These are phyloP conservation scores for Ectropis grisescens DNA, from an alignment of 1,140 invertebrate genomes.

Conservation along the genomic window DNA sequence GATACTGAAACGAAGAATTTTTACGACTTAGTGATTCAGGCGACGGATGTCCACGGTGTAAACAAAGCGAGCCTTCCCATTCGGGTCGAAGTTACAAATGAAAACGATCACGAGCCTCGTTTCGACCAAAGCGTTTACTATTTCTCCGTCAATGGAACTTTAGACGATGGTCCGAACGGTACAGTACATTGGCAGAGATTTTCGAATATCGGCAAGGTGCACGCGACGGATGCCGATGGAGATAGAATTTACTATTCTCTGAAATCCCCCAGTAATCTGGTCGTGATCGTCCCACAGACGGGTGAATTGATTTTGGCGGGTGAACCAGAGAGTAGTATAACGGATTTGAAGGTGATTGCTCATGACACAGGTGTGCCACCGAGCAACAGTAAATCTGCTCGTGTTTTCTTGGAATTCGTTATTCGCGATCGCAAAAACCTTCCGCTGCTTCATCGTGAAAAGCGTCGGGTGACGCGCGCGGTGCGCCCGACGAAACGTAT, in stretches of 20 bases:
- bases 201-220: slow-evolving; percentile 83
- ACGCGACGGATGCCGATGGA: slow-evolving; percentile 87
- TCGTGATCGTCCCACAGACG: slow-evolving; percentile 92
- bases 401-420: slow-evolving; percentile 82
- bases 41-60: slow-evolving; percentile 79
- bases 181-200: slow-evolving; percentile 80
- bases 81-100: slow-evolving; percentile 81
- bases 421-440: slow-evolving; percentile 72
- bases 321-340: slow-evolving; percentile 78
- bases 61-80: slow-evolving; percentile 82
- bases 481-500: slow-evolving; percentile 92
- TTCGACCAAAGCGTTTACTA: slow-evolving; percentile 84
- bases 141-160: slow-evolving; percentile 78
- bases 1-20: slow-evolving; percentile 79
- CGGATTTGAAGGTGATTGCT: slow-evolving; percentile 80
- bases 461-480: slow-evolving; percentile 87
- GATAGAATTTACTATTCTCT: slow-evolving; percentile 89
- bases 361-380: slow-evolving; percentile 85
- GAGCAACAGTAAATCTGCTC: slow-evolving; percentile 77
- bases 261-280: slow-evolving; percentile 80
- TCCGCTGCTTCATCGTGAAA: slow-evolving; percentile 76
- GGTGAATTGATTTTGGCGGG: slow-evolving; percentile 87
- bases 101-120: slow-evolving; percentile 91
- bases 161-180: slow-evolving; percentile 59
- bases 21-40: slow-evolving; percentile 82